Evolutionary conservation across 2,888 invertebrate species (phyloP).

Genomic region (Drosophila tanythrix): DNA sequence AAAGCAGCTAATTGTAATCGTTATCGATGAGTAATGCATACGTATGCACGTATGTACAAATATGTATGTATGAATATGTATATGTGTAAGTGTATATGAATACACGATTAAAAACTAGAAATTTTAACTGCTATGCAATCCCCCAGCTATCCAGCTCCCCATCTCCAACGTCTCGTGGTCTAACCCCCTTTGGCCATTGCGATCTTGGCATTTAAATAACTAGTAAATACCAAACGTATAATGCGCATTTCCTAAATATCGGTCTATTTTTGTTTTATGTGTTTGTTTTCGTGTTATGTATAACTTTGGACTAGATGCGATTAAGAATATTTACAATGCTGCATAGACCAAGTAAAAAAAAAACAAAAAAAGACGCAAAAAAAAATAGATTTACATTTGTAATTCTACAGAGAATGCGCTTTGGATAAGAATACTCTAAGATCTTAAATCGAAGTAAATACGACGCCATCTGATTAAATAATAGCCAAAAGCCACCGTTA

Average conservation of each 20-base stretch:
- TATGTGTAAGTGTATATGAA: slow-evolving; percentile 25
- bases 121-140: slow-evolving; percentile 9
- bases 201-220: slow-evolving; percentile 33
- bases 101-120: slow-evolving; percentile 40
- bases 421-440: slow-evolving; percentile 62
- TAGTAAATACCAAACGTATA: slow-evolving; percentile 47
- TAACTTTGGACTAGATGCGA: slow-evolving; percentile 78
- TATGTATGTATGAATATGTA: neutral
- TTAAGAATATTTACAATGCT: slow-evolving; percentile 65
- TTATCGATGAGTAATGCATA: slow-evolving; percentile 33
- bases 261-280: neutral
- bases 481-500: slow-evolving; percentile 37
- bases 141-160: neutral
- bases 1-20: slow-evolving; percentile 55
- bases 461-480: slow-evolving; percentile 56
- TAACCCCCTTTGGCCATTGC: neutral
- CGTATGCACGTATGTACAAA: slow-evolving; percentile 5
- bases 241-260: slow-evolving; percentile 26
- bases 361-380: neutral
- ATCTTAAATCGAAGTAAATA: slow-evolving; percentile 67
- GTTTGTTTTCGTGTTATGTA: slow-evolving; percentile 46
- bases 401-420: slow-evolving; percentile 28
- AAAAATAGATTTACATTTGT: slow-evolving; percentile 1
- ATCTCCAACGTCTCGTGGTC: neutral
- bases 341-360: slow-evolving; percentile 32